These are phyloP conservation scores for Rhyzopertha dominica DNA, from an alignment of 1,140 invertebrate species.

Conservation along the genomic window DNA sequence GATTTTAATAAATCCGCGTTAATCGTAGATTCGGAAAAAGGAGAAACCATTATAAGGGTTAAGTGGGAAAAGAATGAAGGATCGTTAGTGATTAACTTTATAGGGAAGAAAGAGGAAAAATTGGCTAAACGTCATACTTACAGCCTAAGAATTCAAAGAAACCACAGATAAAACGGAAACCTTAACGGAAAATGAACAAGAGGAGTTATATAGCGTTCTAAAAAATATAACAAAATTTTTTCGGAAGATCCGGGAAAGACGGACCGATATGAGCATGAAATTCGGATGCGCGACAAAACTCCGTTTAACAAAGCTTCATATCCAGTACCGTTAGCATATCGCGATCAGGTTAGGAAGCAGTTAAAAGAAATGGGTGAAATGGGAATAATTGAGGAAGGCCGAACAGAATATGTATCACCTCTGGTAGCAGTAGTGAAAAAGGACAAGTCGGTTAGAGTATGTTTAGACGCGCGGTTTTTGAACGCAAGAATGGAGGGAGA, in stretches of 20 bases:
- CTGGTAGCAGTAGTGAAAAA: conserved; percentile 4
- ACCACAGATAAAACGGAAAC: too few relatives aligned
- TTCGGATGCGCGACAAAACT: conserved; percentile 21
- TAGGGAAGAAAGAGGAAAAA: too few relatives aligned
- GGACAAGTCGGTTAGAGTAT: conserved; percentile 2
- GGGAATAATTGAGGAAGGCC: conserved; percentile 9
- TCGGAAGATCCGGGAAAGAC: conserved; percentile 17
- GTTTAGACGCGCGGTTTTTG: conserved; percentile 2
- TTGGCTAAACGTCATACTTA: too few relatives aligned
- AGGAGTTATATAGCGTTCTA: too few relatives aligned
- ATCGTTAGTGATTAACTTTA: too few relatives aligned
- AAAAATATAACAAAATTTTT: conserved; percentile 10
- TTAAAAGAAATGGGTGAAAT: conserved; percentile 23
- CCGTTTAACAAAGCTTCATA: conserved; percentile 27
- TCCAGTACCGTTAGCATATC: conserved; percentile 33
- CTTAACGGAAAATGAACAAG: too few relatives aligned
- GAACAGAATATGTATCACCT: conserved; percentile 4
- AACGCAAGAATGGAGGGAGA: background rate
- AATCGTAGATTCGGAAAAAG: too few relatives aligned
- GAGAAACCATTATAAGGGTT: too few relatives aligned
- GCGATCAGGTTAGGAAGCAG: conserved; percentile 18
- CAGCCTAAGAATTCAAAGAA: too few relatives aligned
- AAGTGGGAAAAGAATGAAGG: too few relatives aligned
- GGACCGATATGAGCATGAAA: conserved; percentile 29
- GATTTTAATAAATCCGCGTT: conserved; percentile 13